Conservation (phyloP, 1,140 invertebrate species). For the Rhagoletis zephyria region DNA sequence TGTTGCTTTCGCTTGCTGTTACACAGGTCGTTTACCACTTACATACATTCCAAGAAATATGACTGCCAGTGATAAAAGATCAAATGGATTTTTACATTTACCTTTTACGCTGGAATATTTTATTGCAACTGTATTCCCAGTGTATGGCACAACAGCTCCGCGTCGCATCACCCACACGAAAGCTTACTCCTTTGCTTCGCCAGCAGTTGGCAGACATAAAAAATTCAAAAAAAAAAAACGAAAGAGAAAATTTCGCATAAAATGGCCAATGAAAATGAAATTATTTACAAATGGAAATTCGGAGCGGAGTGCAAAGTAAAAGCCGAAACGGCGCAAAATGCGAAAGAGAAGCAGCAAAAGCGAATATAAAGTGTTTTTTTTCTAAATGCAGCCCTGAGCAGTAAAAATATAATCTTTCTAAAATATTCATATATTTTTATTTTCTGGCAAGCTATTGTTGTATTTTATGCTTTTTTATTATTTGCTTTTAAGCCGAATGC, state of each 20-base stretch:
- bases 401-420: constrained; percentile 34
- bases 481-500: neutral
- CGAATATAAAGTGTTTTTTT: neutral
- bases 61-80: constrained; percentile 6
- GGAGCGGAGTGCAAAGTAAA: neutral
- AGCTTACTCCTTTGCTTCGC: neutral
- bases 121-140: neutral
- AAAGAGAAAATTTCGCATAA: constrained; percentile 19
- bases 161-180: neutral
- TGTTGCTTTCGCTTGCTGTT: neutral
- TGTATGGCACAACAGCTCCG: neutral
- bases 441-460: neutral
- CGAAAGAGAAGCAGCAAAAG: neutral
- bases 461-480: neutral
- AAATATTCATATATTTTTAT: constrained; percentile 33
- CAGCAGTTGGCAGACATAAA: neutral
- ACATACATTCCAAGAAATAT: constrained; percentile 24
- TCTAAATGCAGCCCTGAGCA: constrained; percentile 5
- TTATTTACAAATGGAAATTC: constrained; percentile 33
- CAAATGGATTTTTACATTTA: constrained; percentile 38
- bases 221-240: neutral
- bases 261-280: constrained; percentile 50
- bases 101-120: constrained; percentile 19
- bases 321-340: neutral
- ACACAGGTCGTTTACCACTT: neutral